Percentiles rank a stretch among this genome's conserved stretches.
Evolutionary conservation across 2,113 vertebrate genomes (phyloP).

Genomic region (Antechinus flavipes): DNA sequence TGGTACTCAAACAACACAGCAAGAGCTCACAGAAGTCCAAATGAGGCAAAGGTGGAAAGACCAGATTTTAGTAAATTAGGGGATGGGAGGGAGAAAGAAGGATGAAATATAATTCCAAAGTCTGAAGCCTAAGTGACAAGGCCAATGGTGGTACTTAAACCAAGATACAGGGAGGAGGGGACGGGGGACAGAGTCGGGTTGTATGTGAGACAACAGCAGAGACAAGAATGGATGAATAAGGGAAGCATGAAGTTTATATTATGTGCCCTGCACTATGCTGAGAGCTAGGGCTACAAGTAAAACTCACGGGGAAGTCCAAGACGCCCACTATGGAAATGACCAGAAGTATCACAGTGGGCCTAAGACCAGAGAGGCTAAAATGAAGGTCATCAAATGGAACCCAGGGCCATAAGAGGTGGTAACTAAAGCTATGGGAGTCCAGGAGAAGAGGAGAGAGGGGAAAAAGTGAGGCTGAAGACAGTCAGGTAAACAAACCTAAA

Average conservation of each 20-base stretch:
- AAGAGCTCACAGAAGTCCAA: neutral
- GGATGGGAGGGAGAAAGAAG: neutral
- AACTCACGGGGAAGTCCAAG: neutral
- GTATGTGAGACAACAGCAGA: no score
- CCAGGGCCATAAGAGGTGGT: neutral
- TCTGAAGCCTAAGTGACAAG: neutral
- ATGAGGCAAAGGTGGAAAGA: neutral
- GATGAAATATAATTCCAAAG: neutral
- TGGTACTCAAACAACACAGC: neutral
- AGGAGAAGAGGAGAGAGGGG: neutral
- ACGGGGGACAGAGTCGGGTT: neutral
- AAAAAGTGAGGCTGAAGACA: neutral
- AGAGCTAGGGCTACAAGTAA: no score
- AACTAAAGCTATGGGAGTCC: neutral
- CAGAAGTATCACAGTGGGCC: no score
- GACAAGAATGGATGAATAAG: no score
- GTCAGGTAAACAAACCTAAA: neutral
- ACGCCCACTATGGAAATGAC: neutral
- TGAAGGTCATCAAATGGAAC: neutral
- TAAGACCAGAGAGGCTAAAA: neutral
- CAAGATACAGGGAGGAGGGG: neutral
- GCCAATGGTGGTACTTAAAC: neutral
- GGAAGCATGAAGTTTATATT: no score
- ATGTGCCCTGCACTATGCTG: no score
- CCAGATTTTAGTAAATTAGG: neutral